A percentile compares a stretch with the other conserved stretches of the same genome.
Evolutionary conservation across 2,797 vertebrate species (phyloP).

Genomic region (Neopelma chrysocephalum): DNA sequence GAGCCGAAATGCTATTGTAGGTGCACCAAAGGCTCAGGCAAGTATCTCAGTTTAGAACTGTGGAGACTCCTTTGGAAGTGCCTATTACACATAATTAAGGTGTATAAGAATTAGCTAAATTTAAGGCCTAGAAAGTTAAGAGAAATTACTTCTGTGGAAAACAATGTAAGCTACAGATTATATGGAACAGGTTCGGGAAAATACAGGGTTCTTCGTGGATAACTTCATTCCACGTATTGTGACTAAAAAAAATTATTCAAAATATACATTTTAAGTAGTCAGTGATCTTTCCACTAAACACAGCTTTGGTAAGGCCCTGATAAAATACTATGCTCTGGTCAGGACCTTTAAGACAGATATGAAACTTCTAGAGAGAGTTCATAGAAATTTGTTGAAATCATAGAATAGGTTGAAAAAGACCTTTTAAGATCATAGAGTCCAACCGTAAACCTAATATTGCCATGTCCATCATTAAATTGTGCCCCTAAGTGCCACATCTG

Average conservation of each 20-base stretch:
- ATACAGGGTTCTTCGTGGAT: background rate
- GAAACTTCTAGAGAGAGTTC: background rate
- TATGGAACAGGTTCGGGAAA: background rate
- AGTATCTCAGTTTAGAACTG: fast-evolving
- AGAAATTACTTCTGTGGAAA: background rate
- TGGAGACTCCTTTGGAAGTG: background rate
- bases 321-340: background rate
- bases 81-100: background rate
- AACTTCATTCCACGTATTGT: background rate
- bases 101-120: background rate
- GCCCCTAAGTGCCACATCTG: background rate
- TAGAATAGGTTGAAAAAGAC: background rate
- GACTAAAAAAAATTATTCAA: background rate
- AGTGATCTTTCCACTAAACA: background rate
- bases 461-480: background rate
- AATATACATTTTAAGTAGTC: background rate
- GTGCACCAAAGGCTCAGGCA: background rate
- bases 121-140: background rate
- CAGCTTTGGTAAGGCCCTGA: background rate
- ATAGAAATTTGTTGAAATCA: background rate
- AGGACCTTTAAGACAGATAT: background rate
- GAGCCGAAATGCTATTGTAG: background rate
- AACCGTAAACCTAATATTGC: background rate
- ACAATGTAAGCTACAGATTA: background rate
- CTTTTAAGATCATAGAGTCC: background rate